Conservation (phyloP, 1,140 invertebrate genomes). For the Zaprionus kolodkinae region DNA sequence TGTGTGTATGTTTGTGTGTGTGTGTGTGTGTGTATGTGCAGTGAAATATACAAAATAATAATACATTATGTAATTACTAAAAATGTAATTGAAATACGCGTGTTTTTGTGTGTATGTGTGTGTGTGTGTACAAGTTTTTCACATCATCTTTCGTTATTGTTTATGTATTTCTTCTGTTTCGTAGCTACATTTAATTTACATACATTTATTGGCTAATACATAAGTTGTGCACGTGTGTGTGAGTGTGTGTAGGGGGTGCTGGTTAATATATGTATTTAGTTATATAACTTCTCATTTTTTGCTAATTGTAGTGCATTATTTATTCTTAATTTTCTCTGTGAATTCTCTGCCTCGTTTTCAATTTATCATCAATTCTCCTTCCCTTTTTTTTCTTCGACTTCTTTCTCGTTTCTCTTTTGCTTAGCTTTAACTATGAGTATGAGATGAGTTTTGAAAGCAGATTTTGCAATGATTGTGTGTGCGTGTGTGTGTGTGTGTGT, state of each 20-base stretch:
- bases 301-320: conserved; percentile 30
- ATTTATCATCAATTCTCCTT: conserved; percentile 44
- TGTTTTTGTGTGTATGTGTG: conserved; percentile 29
- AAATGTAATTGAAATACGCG: conserved; percentile 75
- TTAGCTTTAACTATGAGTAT: conserved; percentile 79
- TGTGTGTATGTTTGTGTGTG: conserved; percentile 29
- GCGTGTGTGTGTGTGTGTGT: conserved; percentile 46
- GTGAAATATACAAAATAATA: conserved; percentile 75
- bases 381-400: conserved; percentile 37
- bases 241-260: conserved; percentile 26
- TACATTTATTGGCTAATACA: conserved; percentile 70
- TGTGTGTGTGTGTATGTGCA: conserved; percentile 39
- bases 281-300: conserved; percentile 13
- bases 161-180: conserved; percentile 23
- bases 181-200: conserved; percentile 51
- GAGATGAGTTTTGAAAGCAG: conserved; percentile 81
- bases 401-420: conserved; percentile 21
- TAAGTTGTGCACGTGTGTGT: conserved; percentile 62
- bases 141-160: conserved; percentile 41
- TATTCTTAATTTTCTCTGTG: conserved; percentile 34
- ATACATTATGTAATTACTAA: conserved; percentile 79
- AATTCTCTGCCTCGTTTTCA: conserved; percentile 59
- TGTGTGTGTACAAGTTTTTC: conserved; percentile 42
- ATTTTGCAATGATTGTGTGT: conserved; percentile 73
- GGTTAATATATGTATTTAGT: not conserved